Conservation (phyloP, 2,113 vertebrate species). For the Nothoprocta perdicaria region DNA sequence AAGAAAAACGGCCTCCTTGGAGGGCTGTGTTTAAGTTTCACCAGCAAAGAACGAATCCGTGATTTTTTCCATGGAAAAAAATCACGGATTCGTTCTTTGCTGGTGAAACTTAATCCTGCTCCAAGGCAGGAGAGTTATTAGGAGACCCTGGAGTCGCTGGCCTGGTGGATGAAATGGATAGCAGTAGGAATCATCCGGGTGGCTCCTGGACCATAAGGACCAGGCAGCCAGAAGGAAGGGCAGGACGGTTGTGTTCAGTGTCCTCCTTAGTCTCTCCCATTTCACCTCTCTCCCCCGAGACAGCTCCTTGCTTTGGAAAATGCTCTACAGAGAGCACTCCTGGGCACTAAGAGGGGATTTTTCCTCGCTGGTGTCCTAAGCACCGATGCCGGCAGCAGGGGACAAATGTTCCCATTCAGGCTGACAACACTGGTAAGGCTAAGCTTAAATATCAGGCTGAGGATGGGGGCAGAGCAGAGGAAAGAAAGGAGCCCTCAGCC, state of each 20-base stretch:
- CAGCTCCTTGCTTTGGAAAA: not conserved
- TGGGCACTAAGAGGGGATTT: not conserved
- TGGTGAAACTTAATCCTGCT: too few relatives aligned
- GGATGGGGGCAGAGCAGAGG: not conserved
- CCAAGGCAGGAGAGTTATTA: not conserved
- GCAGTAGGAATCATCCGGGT: not conserved
- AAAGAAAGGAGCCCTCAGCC: not conserved
- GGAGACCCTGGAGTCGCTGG: not conserved
- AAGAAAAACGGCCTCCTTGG: not conserved
- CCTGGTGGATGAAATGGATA: not conserved
- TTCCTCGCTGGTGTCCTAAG: too few relatives aligned
- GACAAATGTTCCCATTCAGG: rapidly evolving
- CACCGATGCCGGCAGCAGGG: not conserved
- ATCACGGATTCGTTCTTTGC: too few relatives aligned
- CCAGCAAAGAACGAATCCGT: not conserved
- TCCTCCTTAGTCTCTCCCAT: not conserved
- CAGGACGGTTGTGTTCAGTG: not conserved
- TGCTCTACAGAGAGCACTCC: not conserved
- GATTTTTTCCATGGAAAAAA: too few relatives aligned
- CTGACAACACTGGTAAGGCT: not conserved
- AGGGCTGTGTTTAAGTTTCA: rapidly evolving
- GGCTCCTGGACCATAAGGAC: not conserved
- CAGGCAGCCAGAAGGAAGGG: not conserved
- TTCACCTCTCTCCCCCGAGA: not conserved
- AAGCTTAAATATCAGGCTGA: not conserved